Evolutionary conservation across 2,797 vertebrate species (phyloP), one percentile per base, ranked within the genome.

Genomic region (Salarias fasciatus): DNA sequence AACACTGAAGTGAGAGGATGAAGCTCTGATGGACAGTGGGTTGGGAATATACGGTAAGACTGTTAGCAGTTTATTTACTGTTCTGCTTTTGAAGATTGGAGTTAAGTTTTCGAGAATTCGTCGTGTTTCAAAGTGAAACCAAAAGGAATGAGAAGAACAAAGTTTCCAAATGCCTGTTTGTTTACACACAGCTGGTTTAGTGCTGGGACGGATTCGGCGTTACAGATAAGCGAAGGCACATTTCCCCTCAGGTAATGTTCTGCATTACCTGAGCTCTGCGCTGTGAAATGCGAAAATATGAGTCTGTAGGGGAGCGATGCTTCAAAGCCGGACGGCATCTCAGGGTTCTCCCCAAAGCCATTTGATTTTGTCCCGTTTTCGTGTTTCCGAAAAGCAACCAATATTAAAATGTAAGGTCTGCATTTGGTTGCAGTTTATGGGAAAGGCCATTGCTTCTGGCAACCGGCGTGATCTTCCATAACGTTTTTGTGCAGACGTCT

Each of bases 401-500:
- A 40, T 3, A 37, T 15, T 46, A 30, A 43, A 40, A 38, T 65
- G 31, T 4, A 35, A 35, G 9, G 33, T 35, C 33, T 35, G 35
- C 49, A 24, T 24, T 18, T 18, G 18, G 18, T n/a, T n/a, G n/a
- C n/a, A n/a, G n/a, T 24, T 24, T 24, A 3, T 24, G 18, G 18
- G 18, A 24, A 24, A 24, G 18, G 18, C 18, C 18, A 24, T 64
- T 11, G 28, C 58, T 15, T 73, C 44, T 24, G 62, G 67, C 18
- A 54, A 11, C 42, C 28, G 56, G 18, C 13, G 10, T 53, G 38
- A 75, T 61, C 44, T 63, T 73, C 51, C 69, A 62, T 46, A 78
- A 53, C 72, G 61, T 63, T 53, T 77, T 81, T 79, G n/a, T n/a
- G 59, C 57, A 69, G 61, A 66, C 24, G 5, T 67, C 28, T 11